Base-by-base conservation (phyloP, 2,888 invertebrate species). In the Philopedon plagiatum region DNA sequence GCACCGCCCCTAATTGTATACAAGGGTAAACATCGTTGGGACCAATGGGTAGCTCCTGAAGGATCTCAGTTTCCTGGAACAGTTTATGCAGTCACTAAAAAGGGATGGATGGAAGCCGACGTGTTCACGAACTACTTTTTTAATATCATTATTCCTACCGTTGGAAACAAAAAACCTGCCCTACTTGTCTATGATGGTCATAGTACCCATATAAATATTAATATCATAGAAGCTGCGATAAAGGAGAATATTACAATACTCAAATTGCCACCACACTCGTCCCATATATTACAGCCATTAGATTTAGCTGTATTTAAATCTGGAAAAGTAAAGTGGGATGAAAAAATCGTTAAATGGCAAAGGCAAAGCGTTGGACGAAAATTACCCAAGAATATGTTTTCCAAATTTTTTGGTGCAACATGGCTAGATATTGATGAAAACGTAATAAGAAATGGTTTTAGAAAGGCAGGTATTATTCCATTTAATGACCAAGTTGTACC, bases 11-110 rank as follows among this genome's bases (percentile, higher is more conserved):
- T 84, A 18, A 81, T 83, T 51, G 79, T 82, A 44, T 81, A 78
- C 71, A 81, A 81, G 67, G 78, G 81, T 21, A 82, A 81, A 75
- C 76, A 80, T 76, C 73, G 80, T 13, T 84, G 82, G 81, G 80
- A 83, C 70, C 73, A 79, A 62, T 84, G 81, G 82, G 74, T 79
- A 57, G 80, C 81, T 21, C 72, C 75, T 23, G 73, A 74, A 61
- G 75, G 69, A 41, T 46, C 73, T 63, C 54, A 21, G 34, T 82
- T 73, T 75, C 79, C 79, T 49, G 76, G 75, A 11, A 71, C 80
- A 1, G 54, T 81, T 15, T 79, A 78, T 75, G 75, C 77, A 7
- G 83, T 83, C 1, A 83, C 81, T 44, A 72, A 23, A 18, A 80
- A 77, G n/a, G 82, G 84, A 13, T 80, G 78, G 80, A 81, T 80